A percentile compares a stretch with the other conserved stretches of the same genome.
These are phyloP conservation scores for Silurus aristotelis DNA, from an alignment of 2,797 vertebrate genomes.

Conservation along the genomic window DNA sequence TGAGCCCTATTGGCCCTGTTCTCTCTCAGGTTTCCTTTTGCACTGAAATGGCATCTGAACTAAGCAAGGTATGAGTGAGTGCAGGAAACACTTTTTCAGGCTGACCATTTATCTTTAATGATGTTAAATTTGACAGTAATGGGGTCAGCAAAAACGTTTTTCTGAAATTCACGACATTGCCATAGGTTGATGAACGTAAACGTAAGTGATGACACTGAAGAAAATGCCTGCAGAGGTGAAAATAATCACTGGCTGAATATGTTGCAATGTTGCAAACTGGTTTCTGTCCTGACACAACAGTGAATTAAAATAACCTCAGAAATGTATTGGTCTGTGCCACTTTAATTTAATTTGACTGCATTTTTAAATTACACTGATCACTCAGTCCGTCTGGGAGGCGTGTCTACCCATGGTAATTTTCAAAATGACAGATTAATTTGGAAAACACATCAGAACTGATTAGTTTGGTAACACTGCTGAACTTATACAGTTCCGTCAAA, in stretches of 20 bases:
- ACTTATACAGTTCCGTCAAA: conserved; percentile 6
- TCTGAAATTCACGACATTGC: conserved; percentile 35
- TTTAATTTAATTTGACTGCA: conserved; percentile 10
- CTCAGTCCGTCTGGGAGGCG: background rate
- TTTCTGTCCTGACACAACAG: background rate
- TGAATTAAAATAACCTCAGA: background rate
- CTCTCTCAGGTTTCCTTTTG: conserved; percentile 16
- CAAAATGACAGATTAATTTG: conserved; percentile 8
- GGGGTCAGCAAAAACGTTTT: conserved; percentile 85
- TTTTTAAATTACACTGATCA: background rate
- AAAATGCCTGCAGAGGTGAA: background rate
- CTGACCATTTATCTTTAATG: conserved; percentile 87
- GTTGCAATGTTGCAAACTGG: background rate
- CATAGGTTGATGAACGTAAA: background rate
- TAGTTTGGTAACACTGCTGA: conserved; percentile 20
- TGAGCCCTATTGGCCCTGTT: background rate
- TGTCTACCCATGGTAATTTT: background rate
- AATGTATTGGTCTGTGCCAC: conserved; percentile 4
- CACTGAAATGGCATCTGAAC: conserved; percentile 6
- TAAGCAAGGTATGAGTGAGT: conserved; percentile 4
- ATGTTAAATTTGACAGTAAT: conserved; percentile 83
- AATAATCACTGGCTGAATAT: conserved; percentile 10
- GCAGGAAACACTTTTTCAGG: conserved; percentile 46
- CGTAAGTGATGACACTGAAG: too few species aligned
- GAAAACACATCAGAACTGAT: background rate